phyloP scores from a whole-genome alignment of 2,888 invertebrate genomes.

The Anoplius nigerrimus region DNA sequence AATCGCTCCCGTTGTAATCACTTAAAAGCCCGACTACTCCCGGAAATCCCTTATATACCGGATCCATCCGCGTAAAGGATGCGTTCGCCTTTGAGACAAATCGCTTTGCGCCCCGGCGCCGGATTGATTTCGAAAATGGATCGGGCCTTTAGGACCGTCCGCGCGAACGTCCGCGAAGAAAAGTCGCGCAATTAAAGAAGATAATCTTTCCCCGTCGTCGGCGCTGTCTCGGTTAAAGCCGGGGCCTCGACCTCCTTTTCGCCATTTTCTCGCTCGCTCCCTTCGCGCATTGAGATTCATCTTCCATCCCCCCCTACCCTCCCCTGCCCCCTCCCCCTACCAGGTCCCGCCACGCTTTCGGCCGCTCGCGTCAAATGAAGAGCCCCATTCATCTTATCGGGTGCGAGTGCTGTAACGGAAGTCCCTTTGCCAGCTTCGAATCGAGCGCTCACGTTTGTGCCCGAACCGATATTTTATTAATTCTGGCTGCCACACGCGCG shows the following conservation, averaged over 20 bases:
- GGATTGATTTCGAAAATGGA: too few relatives aligned
- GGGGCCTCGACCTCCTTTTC: not conserved
- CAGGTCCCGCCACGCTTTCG: conserved; percentile 17
- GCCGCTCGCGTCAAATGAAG: conserved; percentile 26
- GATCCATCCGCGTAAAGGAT: too few relatives aligned
- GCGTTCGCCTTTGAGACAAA: too few relatives aligned
- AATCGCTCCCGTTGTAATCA: too few relatives aligned
- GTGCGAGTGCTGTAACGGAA: conserved; percentile 14
- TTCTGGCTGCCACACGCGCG: not conserved
- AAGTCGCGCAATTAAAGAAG: too few relatives aligned
- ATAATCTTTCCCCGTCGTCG: not conserved
- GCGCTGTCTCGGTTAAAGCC: not conserved
- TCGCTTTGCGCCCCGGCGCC: too few relatives aligned
- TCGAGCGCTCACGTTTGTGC: conserved; percentile 23
- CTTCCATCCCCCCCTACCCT: conserved; percentile 12
- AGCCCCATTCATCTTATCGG: conserved; percentile 20
- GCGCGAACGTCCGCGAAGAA: too few relatives aligned
- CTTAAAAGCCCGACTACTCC: too few relatives aligned
- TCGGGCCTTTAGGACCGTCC: too few relatives aligned
- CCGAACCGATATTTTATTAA: conserved; percentile 33
- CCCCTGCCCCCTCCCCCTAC: conserved; percentile 1
- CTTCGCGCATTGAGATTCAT: not conserved
- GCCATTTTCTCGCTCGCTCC: not conserved
- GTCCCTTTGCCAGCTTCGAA: conserved; percentile 21
- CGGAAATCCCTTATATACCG: too few relatives aligned